A percentile compares a stretch with the other conserved stretches of the same genome.
phyloP scores from a whole-genome alignment of 2,797 vertebrate genomes.

The Galaxias olidus region DNA sequence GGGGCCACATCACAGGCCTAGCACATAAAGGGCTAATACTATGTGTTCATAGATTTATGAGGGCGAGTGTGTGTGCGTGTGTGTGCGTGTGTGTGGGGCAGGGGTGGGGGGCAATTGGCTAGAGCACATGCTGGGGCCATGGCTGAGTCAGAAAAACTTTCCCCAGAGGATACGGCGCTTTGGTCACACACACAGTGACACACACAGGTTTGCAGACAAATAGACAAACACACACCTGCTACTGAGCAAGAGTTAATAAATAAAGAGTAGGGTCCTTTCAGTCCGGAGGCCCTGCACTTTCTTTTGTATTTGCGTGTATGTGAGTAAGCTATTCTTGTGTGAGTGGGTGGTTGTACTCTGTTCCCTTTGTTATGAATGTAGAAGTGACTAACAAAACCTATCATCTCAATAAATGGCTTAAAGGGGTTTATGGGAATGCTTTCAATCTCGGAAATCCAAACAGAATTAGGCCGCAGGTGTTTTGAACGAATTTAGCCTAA shows the following conservation, averaged over 20 bases:
- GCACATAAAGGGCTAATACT: conserved; percentile 56
- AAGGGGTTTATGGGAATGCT: neutral
- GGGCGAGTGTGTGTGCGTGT: conserved; percentile 48
- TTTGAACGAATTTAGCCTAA: too few species aligned
- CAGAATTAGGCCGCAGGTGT: too few species aligned
- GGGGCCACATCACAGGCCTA: conserved; percentile 65
- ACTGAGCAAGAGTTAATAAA: conserved; percentile 51
- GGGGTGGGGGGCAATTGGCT: conserved; percentile 2
- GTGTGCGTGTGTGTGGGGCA: conserved; percentile 3
- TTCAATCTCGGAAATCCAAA: neutral
- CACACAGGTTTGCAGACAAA: conserved; percentile 1
- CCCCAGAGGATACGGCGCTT: conserved; percentile 42
- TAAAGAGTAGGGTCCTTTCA: conserved; percentile 43
- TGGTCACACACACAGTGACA: conserved; percentile 27
- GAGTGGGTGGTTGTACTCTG: conserved; percentile 25
- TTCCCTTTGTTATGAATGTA: conserved; percentile 12
- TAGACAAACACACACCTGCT: conserved; percentile 10
- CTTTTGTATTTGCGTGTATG: neutral
- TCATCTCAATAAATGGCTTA: too few species aligned
- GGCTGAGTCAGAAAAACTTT: conserved; percentile 29
- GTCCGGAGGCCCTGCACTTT: neutral
- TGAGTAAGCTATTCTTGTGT: neutral
- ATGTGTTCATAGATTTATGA: conserved; percentile 69
- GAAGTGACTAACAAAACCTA: too few species aligned
- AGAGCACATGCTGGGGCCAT: conserved; percentile 25